phyloP scores from a whole-genome alignment of 2,888 invertebrate species.

The Chaitophorus viminalis region DNA sequence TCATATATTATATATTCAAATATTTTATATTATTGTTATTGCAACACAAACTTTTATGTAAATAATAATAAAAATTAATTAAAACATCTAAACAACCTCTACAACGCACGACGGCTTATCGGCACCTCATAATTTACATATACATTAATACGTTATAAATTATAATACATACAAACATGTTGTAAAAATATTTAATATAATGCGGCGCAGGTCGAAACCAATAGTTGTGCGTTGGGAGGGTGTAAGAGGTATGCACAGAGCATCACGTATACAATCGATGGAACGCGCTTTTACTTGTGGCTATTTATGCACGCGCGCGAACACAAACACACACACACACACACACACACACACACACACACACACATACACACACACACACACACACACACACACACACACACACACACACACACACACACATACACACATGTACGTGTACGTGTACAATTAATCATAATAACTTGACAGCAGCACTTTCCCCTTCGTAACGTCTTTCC shows the following conservation, averaged over 20 bases:
- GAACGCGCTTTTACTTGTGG: slow-evolving; percentile 20
- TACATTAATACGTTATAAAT: too few relatives aligned
- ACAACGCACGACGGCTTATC: neutral
- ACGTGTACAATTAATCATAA: slow-evolving; percentile 30
- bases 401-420: neutral
- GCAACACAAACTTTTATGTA: neutral
- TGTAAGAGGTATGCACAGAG: neutral
- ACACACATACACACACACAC: too few relatives aligned
- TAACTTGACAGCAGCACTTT: slow-evolving; percentile 30
- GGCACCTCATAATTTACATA: neutral
- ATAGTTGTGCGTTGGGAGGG: neutral
- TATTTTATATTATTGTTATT: neutral
- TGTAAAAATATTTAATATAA: too few relatives aligned
- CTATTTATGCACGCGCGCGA: neutral
- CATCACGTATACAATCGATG: slow-evolving; percentile 9
- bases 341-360: too few relatives aligned
- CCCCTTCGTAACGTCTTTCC: neutral
- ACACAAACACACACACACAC: too few relatives aligned
- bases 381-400: neutral
- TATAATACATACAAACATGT: too few relatives aligned
- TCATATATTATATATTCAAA: neutral
- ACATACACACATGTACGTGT: neutral
- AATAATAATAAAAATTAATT: neutral
- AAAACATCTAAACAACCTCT: neutral
- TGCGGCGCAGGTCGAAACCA: neutral